These are phyloP conservation scores for Cryptophagus acutangulus DNA, from an alignment of 2,888 invertebrate species.

Conservation along the genomic window DNA sequence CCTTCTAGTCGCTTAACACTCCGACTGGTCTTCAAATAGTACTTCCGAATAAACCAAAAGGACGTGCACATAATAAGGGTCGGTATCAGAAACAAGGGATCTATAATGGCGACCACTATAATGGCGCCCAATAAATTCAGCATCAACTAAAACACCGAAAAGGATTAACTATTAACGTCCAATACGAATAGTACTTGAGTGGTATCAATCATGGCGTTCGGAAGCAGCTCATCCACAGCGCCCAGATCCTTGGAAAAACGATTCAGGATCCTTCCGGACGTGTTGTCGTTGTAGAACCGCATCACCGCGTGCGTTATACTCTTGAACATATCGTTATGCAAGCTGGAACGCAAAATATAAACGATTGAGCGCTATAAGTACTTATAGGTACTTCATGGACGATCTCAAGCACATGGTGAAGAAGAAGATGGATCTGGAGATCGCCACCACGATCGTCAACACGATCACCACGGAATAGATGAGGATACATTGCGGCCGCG, in stretches of 20 bases:
- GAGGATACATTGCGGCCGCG: constrained; percentile 40
- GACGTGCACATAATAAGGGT: constrained; percentile 59
- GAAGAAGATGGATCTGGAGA: constrained; percentile 50
- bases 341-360: constrained; percentile 49
- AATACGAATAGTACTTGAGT: constrained; percentile 38
- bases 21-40: constrained; percentile 69
- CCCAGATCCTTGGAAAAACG: constrained; percentile 68
- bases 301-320: constrained; percentile 62
- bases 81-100: constrained; percentile 63
- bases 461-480: constrained; percentile 46
- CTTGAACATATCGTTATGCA: constrained; percentile 72
- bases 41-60: constrained; percentile 60
- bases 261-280: constrained; percentile 63
- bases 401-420: constrained; percentile 61
- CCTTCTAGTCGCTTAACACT: constrained; percentile 70
- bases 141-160: constrained; percentile 49
- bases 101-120: constrained; percentile 65
- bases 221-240: constrained; percentile 52
- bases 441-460: constrained; percentile 44
- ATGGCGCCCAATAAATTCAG: constrained; percentile 72
- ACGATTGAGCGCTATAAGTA: constrained; percentile 52
- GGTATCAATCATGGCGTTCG: constrained; percentile 48
- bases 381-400: constrained; percentile 46
- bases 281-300: constrained; percentile 73
- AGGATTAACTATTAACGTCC: neutral